phyloP scores from a whole-genome alignment of 2,113 vertebrate genomes.

The Empidonax alnorum region DNA sequence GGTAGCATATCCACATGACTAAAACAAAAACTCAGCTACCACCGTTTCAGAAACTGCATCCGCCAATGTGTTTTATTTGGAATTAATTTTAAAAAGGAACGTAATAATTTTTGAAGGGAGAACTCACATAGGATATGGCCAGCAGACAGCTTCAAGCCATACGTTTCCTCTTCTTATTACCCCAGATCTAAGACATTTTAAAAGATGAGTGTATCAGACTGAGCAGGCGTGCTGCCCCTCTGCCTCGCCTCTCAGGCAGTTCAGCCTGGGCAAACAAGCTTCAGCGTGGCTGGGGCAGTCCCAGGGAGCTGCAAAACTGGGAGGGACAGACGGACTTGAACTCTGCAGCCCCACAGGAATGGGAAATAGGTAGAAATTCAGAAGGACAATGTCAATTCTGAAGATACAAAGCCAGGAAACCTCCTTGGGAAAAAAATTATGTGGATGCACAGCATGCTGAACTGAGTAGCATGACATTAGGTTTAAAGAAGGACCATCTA shows the following conservation, averaged over 20 bases:
- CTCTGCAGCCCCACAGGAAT: background rate
- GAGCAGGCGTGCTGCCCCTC: background rate
- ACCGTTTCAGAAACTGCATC: background rate
- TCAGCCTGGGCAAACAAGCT: background rate
- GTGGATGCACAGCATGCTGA: background rate
- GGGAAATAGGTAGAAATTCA: background rate
- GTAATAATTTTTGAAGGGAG: background rate
- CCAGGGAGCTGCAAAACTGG: background rate
- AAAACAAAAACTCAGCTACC: background rate
- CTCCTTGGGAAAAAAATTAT: background rate
- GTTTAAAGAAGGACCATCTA: background rate
- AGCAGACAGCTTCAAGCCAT: background rate
- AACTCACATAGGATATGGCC: background rate
- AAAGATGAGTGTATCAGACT: background rate
- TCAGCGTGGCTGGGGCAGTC: rapidly evolving
- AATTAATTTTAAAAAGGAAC: constrained; percentile 26
- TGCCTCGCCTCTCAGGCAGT: background rate
- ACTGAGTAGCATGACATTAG: background rate
- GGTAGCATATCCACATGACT: constrained; percentile 38
- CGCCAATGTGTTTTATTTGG: background rate
- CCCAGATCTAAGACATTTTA: background rate
- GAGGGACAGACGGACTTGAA: background rate
- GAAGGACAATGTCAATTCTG: background rate
- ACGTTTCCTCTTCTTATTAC: background rate
- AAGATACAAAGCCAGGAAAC: background rate